Evolutionary conservation across 2,888 invertebrate species (phyloP).

Genomic region (Zygothrica quintamaculata): DNA sequence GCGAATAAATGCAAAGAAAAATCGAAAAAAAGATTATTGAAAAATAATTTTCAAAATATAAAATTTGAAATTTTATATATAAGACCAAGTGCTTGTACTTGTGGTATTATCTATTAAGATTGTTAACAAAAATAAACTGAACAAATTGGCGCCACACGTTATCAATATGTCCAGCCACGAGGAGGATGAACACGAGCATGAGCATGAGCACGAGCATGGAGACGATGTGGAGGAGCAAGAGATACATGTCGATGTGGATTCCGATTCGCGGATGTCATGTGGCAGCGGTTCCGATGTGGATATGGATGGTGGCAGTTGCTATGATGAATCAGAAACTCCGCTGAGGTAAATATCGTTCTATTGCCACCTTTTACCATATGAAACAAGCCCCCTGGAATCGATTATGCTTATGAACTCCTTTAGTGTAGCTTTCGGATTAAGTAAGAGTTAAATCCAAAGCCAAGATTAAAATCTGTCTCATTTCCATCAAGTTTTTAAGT

Average conservation of each 20-base stretch:
- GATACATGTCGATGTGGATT: slow-evolving; percentile 85
- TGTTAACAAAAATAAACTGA: slow-evolving; percentile 8
- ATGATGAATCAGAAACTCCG: slow-evolving; percentile 84
- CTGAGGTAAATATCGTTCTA: slow-evolving; percentile 76
- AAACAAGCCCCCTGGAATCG: too few species aligned
- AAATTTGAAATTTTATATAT: slow-evolving; percentile 13
- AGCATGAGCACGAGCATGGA: slow-evolving; percentile 55
- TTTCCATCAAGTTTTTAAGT: too few species aligned
- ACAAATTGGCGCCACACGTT: slow-evolving; percentile 77
- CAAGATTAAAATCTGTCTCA: too few species aligned
- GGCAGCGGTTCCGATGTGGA: slow-evolving; percentile 84
- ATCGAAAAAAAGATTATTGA: slow-evolving; percentile 5
- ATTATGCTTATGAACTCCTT: too few species aligned
- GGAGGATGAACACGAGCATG: slow-evolving; percentile 81
- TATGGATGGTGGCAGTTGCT: slow-evolving; percentile 85
- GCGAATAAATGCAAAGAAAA: neutral
- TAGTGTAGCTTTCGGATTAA: too few species aligned
- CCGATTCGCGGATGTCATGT: slow-evolving; percentile 84
- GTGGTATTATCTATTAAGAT: too few species aligned
- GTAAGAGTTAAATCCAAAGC: too few species aligned
- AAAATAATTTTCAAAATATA: neutral
- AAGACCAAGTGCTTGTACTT: slow-evolving; percentile 32
- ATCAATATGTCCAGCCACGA: slow-evolving; percentile 84
- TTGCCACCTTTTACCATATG: too few species aligned
- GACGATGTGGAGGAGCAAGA: slow-evolving; percentile 84